These are phyloP conservation scores for Ceuthmochares aereus DNA, from an alignment of 2,113 vertebrate species.

Conservation along the genomic window DNA sequence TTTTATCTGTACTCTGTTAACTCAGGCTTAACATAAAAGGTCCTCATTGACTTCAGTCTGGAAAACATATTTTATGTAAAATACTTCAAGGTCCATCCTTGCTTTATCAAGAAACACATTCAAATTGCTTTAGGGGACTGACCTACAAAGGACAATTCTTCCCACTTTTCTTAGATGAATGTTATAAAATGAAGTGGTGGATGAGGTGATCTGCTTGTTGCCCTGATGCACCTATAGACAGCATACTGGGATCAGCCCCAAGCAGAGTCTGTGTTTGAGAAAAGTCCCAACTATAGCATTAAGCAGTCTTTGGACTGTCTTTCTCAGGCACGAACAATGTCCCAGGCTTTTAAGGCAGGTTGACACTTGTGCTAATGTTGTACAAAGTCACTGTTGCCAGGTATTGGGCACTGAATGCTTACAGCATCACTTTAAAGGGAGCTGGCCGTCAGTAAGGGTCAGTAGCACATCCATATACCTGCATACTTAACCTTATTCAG, in stretches of 20 bases:
- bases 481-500: not conserved
- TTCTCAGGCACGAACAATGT: not conserved
- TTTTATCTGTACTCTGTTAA: not conserved
- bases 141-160: not conserved
- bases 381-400: not conserved
- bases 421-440: not conserved
- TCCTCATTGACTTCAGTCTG: not conserved
- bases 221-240: not conserved
- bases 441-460: not conserved
- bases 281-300: not conserved
- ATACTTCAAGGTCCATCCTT: not conserved
- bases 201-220: not conserved
- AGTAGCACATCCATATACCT: not conserved
- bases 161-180: not conserved
- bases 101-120: not conserved
- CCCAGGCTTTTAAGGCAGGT: not conserved
- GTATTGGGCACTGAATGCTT: not conserved
- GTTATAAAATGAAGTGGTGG: not conserved
- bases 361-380: not conserved
- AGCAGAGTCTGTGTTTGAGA: not conserved
- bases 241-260: not conserved
- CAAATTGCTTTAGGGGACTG: not conserved
- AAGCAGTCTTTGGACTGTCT: not conserved
- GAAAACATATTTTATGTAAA: not conserved
- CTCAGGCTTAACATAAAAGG: not conserved